Conservation (phyloP, 2,888 invertebrate species). For the Dione vanillae region DNA sequence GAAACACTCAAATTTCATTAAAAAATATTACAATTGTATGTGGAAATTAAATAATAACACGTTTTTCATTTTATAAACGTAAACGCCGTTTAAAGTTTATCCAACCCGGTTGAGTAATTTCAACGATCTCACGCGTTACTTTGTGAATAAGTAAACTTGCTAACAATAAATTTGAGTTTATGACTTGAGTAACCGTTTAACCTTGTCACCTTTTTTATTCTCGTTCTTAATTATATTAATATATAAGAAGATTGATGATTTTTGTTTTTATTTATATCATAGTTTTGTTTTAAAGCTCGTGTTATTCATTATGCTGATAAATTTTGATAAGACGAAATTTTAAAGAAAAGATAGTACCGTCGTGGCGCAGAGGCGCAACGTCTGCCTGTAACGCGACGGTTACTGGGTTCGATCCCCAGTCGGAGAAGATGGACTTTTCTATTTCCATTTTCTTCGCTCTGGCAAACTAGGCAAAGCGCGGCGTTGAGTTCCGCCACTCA, state of each 20-base stretch:
- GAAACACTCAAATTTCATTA: not conserved
- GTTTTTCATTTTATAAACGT: not conserved
- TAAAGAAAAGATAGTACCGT: no score
- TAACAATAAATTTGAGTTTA: conserved; percentile 10
- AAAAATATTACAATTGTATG: not conserved
- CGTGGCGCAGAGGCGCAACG: no score
- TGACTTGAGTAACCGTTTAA: not conserved
- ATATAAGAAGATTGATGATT: not conserved
- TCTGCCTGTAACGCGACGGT: no score
- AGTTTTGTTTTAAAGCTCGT: no score
- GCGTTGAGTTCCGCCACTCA: no score
- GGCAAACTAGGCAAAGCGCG: no score
- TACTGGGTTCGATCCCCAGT: no score
- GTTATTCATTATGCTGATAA: no score
- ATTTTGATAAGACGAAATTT: no score
- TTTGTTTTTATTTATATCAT: no score
- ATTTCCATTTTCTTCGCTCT: no score
- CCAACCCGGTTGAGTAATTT: conserved; percentile 9
- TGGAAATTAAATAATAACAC: conserved; percentile 2
- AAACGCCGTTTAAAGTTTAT: conserved; percentile 4
- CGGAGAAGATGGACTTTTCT: no score
- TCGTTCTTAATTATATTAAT: not conserved
- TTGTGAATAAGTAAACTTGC: not conserved
- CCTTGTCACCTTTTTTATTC: not conserved
- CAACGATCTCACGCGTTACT: conserved; percentile 5